Evolutionary conservation across 30 jellyfish, hydroid and myxozoan genomes (phyloP), one percentile per base, ranked within the genome.

Genomic region (Hydra vulgaris): DNA sequence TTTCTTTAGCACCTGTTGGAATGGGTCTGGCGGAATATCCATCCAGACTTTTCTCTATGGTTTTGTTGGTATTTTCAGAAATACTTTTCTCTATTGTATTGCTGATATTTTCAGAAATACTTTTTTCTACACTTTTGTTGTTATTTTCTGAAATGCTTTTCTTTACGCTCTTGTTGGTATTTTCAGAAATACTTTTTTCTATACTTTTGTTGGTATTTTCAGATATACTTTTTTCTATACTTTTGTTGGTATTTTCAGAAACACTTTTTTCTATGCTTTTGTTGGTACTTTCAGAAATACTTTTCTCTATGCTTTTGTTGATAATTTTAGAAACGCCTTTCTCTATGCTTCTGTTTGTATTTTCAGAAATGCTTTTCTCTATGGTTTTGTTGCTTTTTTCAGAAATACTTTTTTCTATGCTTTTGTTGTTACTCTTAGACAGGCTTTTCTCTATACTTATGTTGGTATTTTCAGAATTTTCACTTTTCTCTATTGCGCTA

Each of bases 1-100:
- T 91, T 66, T 70, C 86, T 8, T 21, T 56, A 20, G 52, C 52
- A 3, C 12, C 17, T n/a, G n/a, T n/a, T n/a, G n/a, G n/a, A n/a
- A n/a, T n/a, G n/a, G n/a, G n/a, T n/a, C n/a, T n/a, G n/a, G n/a
- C n/a, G n/a, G n/a, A n/a, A n/a, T n/a, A n/a, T n/a, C n/a, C n/a
- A n/a, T n/a, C n/a, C n/a, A n/a, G n/a, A n/a, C n/a, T n/a, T n/a
- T n/a, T n/a, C n/a, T n/a, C n/a, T n/a, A n/a, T n/a, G n/a, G n/a
- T n/a, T n/a, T n/a, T n/a, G n/a, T n/a, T n/a, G n/a, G n/a, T n/a
- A n/a, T n/a, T n/a, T n/a, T n/a, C n/a, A n/a, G n/a, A n/a, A n/a
- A n/a, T n/a, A n/a, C n/a, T n/a, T n/a, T n/a, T n/a, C n/a, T n/a
- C n/a, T n/a, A n/a, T n/a, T n/a, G n/a, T n/a, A n/a, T n/a, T n/a